phyloP scores from a whole-genome alignment of 2,888 invertebrate genomes.

The Lepas anatifera region DNA sequence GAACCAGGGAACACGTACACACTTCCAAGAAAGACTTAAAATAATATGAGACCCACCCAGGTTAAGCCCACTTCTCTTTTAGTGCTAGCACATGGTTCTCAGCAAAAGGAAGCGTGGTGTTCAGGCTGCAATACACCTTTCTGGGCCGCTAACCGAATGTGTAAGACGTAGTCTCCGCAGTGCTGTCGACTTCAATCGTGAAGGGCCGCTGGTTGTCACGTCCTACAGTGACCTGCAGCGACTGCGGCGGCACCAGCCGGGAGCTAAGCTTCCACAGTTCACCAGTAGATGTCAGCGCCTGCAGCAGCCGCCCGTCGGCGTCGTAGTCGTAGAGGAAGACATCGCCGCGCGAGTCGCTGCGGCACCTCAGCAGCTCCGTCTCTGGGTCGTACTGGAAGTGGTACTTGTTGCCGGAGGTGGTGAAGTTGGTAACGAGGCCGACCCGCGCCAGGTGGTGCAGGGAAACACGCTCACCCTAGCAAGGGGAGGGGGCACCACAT shows the following conservation, averaged over 20 bases:
- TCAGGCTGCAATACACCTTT: no score
- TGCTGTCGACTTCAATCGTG: neutral
- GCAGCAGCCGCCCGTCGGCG: conserved; percentile 69
- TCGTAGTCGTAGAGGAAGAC: conserved; percentile 72
- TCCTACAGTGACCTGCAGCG: neutral
- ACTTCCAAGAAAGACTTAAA: no score
- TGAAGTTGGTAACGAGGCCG: conserved; percentile 72
- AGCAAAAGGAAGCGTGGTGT: no score
- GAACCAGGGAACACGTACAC: no score
- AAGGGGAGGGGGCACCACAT: no score
- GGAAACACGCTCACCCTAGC: conserved; percentile 37
- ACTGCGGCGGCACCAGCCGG: conserved; percentile 39
- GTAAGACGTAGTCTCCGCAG: neutral
- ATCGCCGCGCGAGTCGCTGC: conserved; percentile 28
- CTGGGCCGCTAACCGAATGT: neutral
- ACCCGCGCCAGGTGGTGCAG: conserved; percentile 76
- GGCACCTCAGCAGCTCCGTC: conserved; percentile 56
- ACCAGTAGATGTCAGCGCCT: conserved; percentile 80
- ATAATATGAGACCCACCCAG: no score
- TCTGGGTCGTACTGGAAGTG: conserved; percentile 80
- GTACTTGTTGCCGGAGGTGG: conserved; percentile 73
- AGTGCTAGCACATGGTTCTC: neutral
- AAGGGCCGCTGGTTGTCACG: neutral
- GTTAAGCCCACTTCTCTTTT: no score
- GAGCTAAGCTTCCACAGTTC: conserved; percentile 70